phyloP scores from a whole-genome alignment of 64 coral and sea anemone genomes.

The Anthopleura sola region DNA sequence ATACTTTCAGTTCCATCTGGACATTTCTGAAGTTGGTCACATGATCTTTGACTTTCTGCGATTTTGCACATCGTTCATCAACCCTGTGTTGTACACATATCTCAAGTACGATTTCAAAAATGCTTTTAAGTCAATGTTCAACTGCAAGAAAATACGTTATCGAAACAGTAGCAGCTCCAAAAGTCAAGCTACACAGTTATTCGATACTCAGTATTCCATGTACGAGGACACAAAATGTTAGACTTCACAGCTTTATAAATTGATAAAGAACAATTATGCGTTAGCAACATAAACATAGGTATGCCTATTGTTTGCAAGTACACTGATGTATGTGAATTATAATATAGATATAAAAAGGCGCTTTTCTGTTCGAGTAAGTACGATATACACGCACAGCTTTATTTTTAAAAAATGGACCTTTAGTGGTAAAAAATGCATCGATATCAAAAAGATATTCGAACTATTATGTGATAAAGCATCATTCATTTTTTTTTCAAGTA shows the following conservation, averaged over 20 bases:
- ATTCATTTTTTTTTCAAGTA: too few species aligned
- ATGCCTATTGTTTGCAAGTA: too few species aligned
- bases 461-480: too few species aligned
- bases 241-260: background rate
- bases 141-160: background rate
- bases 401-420: too few species aligned
- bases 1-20: conserved; percentile 36
- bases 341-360: too few species aligned
- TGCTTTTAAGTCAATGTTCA: conserved; percentile 37
- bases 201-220: background rate
- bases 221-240: conserved; percentile 20
- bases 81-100: conserved; percentile 64
- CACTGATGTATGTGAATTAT: too few species aligned
- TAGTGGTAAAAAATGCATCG: too few species aligned
- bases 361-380: too few species aligned
- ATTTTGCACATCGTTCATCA: conserved; percentile 55
- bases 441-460: too few species aligned
- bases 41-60: conserved; percentile 65
- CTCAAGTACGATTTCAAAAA: conserved; percentile 65
- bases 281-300: too few species aligned
- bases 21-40: background rate
- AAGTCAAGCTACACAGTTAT: conserved; percentile 8
- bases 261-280: too few species aligned
- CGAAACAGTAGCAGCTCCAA: background rate
- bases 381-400: too few species aligned